These are phyloP conservation scores for Corythornis madagascariensis DNA, from an alignment of 2,113 vertebrate species.

Conservation along the genomic window DNA sequence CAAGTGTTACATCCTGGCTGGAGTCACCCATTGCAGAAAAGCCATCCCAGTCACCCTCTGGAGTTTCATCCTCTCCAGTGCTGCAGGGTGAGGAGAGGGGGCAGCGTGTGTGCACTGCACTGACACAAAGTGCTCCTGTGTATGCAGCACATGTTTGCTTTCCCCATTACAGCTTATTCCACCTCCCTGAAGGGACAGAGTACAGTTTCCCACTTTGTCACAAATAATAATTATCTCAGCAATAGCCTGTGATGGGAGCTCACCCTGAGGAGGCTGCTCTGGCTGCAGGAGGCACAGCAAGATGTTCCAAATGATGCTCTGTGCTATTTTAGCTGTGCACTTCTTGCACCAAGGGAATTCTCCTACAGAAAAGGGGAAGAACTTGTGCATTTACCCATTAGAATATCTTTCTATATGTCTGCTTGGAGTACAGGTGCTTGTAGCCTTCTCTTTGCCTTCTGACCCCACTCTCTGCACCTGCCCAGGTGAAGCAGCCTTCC, in stretches of 20 bases:
- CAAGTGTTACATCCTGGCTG: background rate
- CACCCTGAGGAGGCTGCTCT: background rate
- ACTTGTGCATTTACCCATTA: background rate
- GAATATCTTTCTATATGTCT: background rate
- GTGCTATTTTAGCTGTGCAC: background rate
- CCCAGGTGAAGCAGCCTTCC: background rate
- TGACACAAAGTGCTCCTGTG: background rate
- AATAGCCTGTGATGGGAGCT: background rate
- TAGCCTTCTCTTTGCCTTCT: background rate
- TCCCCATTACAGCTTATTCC: background rate
- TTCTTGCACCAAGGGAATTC: background rate
- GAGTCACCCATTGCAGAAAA: background rate
- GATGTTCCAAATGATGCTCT: background rate
- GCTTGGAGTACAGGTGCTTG: background rate
- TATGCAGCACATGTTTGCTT: background rate
- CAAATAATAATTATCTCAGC: slow-evolving; percentile 11
- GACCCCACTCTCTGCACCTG: background rate
- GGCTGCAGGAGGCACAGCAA: background rate
- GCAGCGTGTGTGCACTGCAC: background rate
- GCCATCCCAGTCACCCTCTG: background rate
- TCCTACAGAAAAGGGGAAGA: background rate
- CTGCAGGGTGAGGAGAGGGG: fast-evolving
- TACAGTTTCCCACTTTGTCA: slow-evolving; percentile 24
- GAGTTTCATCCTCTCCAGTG: background rate
- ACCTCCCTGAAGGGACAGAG: background rate